These are phyloP conservation scores for Chaetodon trifasciatus DNA, from an alignment of 2,797 vertebrate species.

Conservation along the genomic window DNA sequence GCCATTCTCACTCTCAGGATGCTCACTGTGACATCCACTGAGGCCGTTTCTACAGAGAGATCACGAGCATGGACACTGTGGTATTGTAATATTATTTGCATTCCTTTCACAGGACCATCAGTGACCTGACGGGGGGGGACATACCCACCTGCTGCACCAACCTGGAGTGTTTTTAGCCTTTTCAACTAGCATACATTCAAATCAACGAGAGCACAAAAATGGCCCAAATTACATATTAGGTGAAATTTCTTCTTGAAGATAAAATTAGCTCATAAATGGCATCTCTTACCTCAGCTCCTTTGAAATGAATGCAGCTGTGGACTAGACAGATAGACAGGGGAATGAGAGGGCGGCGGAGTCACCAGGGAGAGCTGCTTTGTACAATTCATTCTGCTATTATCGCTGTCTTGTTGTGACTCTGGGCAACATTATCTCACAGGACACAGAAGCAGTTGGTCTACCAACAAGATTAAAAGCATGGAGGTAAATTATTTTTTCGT, in stretches of 20 bases:
- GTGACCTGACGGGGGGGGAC: constrained; percentile 4
- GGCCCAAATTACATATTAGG: not conserved
- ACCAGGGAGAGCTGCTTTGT: not conserved
- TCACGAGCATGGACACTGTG: not conserved
- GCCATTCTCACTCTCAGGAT: constrained; percentile 73
- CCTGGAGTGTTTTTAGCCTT: not conserved
- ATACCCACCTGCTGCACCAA: not conserved
- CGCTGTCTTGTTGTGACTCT: constrained; percentile 19
- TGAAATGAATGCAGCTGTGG: not conserved
- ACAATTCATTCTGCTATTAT: constrained; percentile 17
- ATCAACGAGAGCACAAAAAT: not conserved
- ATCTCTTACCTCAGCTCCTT: not conserved
- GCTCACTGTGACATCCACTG: constrained; percentile 75
- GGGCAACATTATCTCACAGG: not conserved
- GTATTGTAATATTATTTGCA: not conserved
- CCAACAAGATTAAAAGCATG: constrained; percentile 1
- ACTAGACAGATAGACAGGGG: not conserved
- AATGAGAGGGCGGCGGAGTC: constrained; percentile 19
- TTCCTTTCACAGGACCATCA: constrained; percentile 14
- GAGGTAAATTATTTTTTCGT: not conserved
- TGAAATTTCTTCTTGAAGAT: constrained; percentile 16
- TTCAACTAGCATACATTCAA: not conserved
- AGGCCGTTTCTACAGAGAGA: constrained; percentile 34
- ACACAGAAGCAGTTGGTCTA: constrained; percentile 3
- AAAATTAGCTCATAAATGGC: constrained; percentile 6